phyloP scores from a whole-genome alignment of 2,888 invertebrate genomes.

The Acanthacorydalis orientalis region DNA sequence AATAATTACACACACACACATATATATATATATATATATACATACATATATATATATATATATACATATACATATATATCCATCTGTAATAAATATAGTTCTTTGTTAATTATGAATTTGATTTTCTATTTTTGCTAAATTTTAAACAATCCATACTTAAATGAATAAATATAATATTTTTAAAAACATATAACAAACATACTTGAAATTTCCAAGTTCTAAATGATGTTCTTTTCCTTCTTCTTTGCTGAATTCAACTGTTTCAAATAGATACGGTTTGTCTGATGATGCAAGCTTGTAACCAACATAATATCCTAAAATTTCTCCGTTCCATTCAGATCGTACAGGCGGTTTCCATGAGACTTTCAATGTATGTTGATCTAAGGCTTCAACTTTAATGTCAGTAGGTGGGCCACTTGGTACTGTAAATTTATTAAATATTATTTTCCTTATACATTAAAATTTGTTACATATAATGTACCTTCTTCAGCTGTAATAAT shows the following conservation, averaged over 20 bases:
- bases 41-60: no score
- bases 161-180: constrained; percentile 2
- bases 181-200: constrained; percentile 8
- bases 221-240: constrained; percentile 81
- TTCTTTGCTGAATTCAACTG: constrained; percentile 80
- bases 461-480: constrained; percentile 14
- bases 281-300: constrained; percentile 72
- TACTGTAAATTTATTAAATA: constrained; percentile 23
- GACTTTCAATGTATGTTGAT: constrained; percentile 73
- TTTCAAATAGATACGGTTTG: constrained; percentile 78
- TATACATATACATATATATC: no score
- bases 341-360: constrained; percentile 83
- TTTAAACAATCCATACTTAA: no score
- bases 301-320: constrained; percentile 79
- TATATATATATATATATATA: no score
- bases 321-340: constrained; percentile 86
- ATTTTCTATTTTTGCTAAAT: no score
- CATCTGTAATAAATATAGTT: no score
- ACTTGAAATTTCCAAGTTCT: constrained; percentile 63
- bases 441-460: not conserved
- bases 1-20: no score
- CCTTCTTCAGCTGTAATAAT: constrained; percentile 92
- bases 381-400: constrained; percentile 71
- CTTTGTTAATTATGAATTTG: no score
- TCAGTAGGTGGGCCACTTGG: constrained; percentile 71